Percentiles rank a stretch among this genome's conserved stretches.
Evolutionary conservation across 2,888 invertebrate genomes (phyloP).

Genomic region (Euplagia quadripunctaria): DNA sequence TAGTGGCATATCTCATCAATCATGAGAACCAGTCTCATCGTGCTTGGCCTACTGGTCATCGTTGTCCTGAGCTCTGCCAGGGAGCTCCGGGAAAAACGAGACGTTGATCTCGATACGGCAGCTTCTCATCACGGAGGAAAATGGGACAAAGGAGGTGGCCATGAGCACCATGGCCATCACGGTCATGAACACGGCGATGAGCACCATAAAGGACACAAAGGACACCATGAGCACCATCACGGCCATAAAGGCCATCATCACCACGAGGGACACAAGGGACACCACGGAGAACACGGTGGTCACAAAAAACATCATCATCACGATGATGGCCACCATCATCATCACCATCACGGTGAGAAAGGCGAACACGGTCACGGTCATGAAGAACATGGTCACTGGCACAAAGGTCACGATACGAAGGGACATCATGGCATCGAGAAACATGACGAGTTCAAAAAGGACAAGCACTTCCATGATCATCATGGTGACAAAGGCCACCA

Average conservation of each 20-base stretch:
- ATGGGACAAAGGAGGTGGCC: conserved; percentile 75
- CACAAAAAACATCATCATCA: conserved; percentile 89
- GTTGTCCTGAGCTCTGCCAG: conserved; percentile 78
- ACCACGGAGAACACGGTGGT: conserved; percentile 87
- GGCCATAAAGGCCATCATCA: conserved; percentile 90
- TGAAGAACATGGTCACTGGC: conserved; percentile 89
- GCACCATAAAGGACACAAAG: conserved; percentile 90
- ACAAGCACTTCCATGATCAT: conserved; percentile 94
- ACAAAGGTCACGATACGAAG: conserved; percentile 93
- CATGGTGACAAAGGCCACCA: conserved; percentile 92
- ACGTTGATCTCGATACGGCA: conserved; percentile 83
- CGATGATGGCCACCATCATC: conserved; percentile 88
- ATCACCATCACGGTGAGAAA: conserved; percentile 88
- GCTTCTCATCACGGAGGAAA: conserved; percentile 68
- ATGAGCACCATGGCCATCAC: conserved; percentile 88
- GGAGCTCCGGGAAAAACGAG: conserved; percentile 79
- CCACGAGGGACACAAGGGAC: conserved; percentile 87
- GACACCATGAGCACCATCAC: conserved; percentile 88
- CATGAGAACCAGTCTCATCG: conserved; percentile 70
- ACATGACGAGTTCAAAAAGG: conserved; percentile 93
- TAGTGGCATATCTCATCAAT: conserved; percentile 29
- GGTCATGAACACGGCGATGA: conserved; percentile 88
- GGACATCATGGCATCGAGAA: conserved; percentile 94
- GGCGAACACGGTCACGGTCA: conserved; percentile 86
- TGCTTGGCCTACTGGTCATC: conserved; percentile 78